These are phyloP conservation scores for Eulithis prunata DNA, from an alignment of 2,888 invertebrate species.

Conservation along the genomic window DNA sequence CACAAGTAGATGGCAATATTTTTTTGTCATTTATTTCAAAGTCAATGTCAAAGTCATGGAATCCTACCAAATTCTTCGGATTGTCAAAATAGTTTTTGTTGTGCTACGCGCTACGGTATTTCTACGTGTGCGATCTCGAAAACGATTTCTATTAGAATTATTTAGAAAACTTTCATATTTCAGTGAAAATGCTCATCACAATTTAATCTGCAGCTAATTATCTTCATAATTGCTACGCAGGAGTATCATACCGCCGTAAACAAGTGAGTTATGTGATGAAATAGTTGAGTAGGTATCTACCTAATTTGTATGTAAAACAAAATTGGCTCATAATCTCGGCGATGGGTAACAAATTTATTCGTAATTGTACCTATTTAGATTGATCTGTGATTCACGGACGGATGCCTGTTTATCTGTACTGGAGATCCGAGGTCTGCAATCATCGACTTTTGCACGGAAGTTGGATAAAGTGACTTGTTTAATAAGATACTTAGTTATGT, in stretches of 20 bases:
- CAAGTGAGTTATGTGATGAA: constrained; percentile 35
- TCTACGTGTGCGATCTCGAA: constrained; percentile 8
- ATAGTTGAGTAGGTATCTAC: constrained; percentile 10
- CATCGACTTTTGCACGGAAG: not conserved
- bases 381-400: constrained; percentile 21
- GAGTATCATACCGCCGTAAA: constrained; percentile 15
- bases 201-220: constrained; percentile 9
- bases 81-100: constrained; percentile 25
- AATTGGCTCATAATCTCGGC: too few species aligned
- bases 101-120: too few species aligned
- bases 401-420: constrained; percentile 34
- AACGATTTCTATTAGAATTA: constrained; percentile 27
- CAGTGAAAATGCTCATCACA: constrained; percentile 3
- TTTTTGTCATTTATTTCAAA: not conserved
- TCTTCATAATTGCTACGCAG: constrained; percentile 25
- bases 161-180: constrained; percentile 18
- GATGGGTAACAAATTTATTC: constrained; percentile 4
- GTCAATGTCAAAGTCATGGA: constrained; percentile 18
- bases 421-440: constrained; percentile 5
- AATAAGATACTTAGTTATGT: not conserved
- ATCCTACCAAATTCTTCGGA: constrained; percentile 2
- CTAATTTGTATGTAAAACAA: constrained; percentile 39
- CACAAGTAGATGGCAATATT: constrained; percentile 4
- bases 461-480: not conserved
- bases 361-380: constrained; percentile 1